Evolutionary conservation across 2,888 invertebrate genomes (phyloP).

Genomic region (Colostygia pectinataria): DNA sequence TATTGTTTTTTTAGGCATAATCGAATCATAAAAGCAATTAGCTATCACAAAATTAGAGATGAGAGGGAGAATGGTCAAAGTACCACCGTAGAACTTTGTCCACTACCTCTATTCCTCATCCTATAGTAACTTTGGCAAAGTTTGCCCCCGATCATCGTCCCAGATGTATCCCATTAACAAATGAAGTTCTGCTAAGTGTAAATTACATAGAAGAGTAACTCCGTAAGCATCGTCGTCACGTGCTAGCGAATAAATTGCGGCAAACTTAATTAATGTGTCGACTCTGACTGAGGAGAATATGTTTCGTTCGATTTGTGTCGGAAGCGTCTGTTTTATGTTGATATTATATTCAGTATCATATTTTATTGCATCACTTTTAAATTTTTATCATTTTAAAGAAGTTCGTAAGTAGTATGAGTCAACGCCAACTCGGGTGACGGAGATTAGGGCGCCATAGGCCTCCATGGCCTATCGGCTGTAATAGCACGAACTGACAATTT

Average conservation of each 20-base stretch:
- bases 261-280: constrained; percentile 65
- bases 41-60: too few relatives aligned
- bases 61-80: too few relatives aligned
- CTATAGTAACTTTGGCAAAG: constrained; percentile 4
- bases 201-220: constrained; percentile 27
- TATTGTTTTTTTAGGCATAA: too few relatives aligned
- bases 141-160: constrained; percentile 6
- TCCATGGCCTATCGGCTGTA: too few relatives aligned
- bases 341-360: too few relatives aligned
- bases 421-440: too few relatives aligned
- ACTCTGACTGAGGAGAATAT: constrained; percentile 30
- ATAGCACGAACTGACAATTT: too few relatives aligned
- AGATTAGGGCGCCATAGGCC: too few relatives aligned
- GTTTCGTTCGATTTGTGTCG: background rate
- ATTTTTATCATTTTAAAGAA: too few relatives aligned
- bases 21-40: too few relatives aligned
- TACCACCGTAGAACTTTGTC: background rate
- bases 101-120: background rate
- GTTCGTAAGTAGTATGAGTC: too few relatives aligned
- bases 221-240: constrained; percentile 50
- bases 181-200: constrained; percentile 23
- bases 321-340: too few relatives aligned
- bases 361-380: background rate
- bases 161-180: constrained; percentile 24
- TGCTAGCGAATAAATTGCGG: constrained; percentile 62